Base-by-base conservation (phyloP, 2,888 invertebrate genomes). In the Erpobdella octoculata region DNA sequence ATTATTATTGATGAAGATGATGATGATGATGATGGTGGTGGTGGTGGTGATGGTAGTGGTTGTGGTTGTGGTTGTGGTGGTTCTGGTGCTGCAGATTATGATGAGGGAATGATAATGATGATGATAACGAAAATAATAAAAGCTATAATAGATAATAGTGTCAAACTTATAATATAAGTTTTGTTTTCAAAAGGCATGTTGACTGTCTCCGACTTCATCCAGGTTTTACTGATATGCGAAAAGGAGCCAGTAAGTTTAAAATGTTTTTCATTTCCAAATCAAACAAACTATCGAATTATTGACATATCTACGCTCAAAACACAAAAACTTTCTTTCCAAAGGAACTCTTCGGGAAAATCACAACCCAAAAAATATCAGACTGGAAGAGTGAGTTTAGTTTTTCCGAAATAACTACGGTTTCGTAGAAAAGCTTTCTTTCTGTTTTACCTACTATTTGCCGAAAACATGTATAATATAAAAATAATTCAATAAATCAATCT, bases 161-260 rank as follows among this genome's bases (percentile, higher is more conserved):
- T n/a, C n/a, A n/a, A n/a, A n/a, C n/a, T n/a, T n/a, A n/a, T n/a
- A n/a, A n/a, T n/a, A n/a, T n/a, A n/a, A n/a, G n/a, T n/a, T 41
- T 67, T 2, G 36, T 59, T 8, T 38, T 25, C 38, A 3, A 31
- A 25, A 71, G 71, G 71, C n/a, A 71, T 71, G 64, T 25, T 71
- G n/a, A 64, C 71, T 28, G 62, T 71, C 21, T 61, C 71, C 6
- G 71, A 71, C 46, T 71, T 71, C 71, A 71, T 71, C 37, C 62
- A 38, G 0, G 35, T 71, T 21, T 33, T 71, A 33, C 31, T 61
- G 31, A 36, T 37, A 15, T 71, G 38, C 31, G 33, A 36, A 12
- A 31, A 71, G 38, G 31, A 59, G 35, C 35, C 3, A 46, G 71
- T 61, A 37, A 59, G 33, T 36, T 36, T 28, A n/a, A 41, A 36